phyloP scores from a whole-genome alignment of 2,113 vertebrate genomes.

The Leucopsar rothschildi region DNA sequence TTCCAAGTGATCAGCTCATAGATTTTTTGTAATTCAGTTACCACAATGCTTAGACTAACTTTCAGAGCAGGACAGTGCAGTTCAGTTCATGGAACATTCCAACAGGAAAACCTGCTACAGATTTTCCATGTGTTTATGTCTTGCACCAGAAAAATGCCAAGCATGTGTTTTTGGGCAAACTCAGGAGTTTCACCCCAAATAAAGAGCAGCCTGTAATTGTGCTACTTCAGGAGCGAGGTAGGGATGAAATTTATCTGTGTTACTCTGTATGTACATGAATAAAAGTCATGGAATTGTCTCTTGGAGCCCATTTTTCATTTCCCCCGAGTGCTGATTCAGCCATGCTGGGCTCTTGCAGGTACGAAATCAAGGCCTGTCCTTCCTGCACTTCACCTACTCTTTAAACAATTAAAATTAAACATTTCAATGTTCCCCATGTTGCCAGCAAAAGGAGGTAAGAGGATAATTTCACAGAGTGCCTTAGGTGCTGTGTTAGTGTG shows the following conservation, averaged over 20 bases:
- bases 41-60: rapidly evolving
- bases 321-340: background rate
- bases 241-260: background rate
- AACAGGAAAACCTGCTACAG: background rate
- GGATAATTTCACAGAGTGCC: background rate
- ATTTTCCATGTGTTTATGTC: background rate
- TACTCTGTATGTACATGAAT: background rate
- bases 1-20: background rate
- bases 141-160: background rate
- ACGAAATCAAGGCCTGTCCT: background rate
- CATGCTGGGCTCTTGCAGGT: background rate
- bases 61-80: background rate
- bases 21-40: background rate
- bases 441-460: background rate
- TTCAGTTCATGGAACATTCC: background rate
- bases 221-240: rapidly evolving
- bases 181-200: background rate
- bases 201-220: background rate
- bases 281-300: background rate
- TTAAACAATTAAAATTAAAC: background rate
- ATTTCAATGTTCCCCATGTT: background rate
- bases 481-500: background rate
- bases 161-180: background rate
- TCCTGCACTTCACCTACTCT: background rate
- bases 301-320: background rate